These are phyloP conservation scores for Drosophila baimaii DNA, from an alignment of 1,140 invertebrate species.

Conservation along the genomic window DNA sequence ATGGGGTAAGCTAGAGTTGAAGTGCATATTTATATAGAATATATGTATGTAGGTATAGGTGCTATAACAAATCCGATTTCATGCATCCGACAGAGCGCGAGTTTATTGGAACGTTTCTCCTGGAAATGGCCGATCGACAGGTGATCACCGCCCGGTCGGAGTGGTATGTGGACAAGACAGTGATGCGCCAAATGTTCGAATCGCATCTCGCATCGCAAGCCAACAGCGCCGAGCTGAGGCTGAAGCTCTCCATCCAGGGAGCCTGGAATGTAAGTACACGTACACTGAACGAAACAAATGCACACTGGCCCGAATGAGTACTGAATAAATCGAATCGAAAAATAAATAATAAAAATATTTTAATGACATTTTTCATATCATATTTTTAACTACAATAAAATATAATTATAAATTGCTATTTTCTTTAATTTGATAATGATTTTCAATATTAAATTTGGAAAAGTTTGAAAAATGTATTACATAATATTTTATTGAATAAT, in stretches of 20 bases:
- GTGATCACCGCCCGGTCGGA: conserved; percentile 47
- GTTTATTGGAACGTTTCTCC: conserved; percentile 65
- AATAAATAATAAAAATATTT: not conserved
- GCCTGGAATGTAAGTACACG: conserved; percentile 54
- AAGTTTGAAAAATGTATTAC: too few relatives aligned
- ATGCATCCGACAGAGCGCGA: conserved; percentile 57
- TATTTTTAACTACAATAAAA: too few relatives aligned
- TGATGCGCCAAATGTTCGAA: conserved; percentile 46
- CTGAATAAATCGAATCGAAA: not conserved
- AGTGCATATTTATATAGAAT: not conserved
- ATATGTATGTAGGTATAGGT: not conserved
- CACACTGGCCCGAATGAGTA: not conserved
- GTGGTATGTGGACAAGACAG: conserved; percentile 64
- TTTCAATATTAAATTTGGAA: too few relatives aligned
- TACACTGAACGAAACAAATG: not conserved
- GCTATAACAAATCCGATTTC: not conserved
- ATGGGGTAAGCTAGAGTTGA: conserved; percentile 51
- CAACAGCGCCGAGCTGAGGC: conserved; percentile 36
- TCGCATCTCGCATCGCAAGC: conserved; percentile 13
- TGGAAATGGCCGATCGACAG: conserved; percentile 58
- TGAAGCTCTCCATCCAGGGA: conserved; percentile 41
- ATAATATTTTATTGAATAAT: too few relatives aligned
- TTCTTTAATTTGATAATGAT: too few relatives aligned
- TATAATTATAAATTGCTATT: too few relatives aligned
- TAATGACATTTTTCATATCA: too few relatives aligned